Evolutionary conservation across 2,888 invertebrate species (phyloP).

Genomic region (Melanchra persicariae): DNA sequence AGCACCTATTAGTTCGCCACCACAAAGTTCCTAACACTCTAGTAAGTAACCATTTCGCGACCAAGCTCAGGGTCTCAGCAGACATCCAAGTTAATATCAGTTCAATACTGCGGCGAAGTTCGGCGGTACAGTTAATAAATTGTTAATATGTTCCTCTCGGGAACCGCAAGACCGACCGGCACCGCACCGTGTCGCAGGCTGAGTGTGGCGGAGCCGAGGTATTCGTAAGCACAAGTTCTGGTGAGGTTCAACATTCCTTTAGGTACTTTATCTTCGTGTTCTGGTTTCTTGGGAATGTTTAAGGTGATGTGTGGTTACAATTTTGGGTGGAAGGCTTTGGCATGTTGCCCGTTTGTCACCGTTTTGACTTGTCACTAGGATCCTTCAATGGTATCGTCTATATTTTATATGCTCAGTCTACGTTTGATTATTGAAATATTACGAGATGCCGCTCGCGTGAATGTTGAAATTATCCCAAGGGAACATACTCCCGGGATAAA

Average conservation of each 20-base stretch:
- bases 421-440: no score
- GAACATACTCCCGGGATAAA: no score
- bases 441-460: no score
- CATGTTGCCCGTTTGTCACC: no score
- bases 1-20: conserved; percentile 26
- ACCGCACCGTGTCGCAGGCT: conserved; percentile 2
- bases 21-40: conserved; percentile 41
- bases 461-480: no score
- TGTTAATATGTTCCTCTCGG: conserved; percentile 51
- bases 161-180: conserved; percentile 4
- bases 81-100: conserved; percentile 53
- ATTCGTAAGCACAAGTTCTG: conserved; percentile 22
- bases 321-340: no score
- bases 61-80: conserved; percentile 37
- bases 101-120: conserved; percentile 57
- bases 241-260: conserved; percentile 21
- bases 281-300: conserved; percentile 19
- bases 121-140: conserved; percentile 54
- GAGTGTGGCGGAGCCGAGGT: conserved; percentile 20
- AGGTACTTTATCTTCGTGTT: conserved; percentile 8
- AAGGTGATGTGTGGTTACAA: background rate
- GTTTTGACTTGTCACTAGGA: no score
- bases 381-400: no score
- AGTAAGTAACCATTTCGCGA: conserved; percentile 48
- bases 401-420: no score